Conservation (phyloP, 2,113 vertebrate genomes). For the Cettia cetti region DNA sequence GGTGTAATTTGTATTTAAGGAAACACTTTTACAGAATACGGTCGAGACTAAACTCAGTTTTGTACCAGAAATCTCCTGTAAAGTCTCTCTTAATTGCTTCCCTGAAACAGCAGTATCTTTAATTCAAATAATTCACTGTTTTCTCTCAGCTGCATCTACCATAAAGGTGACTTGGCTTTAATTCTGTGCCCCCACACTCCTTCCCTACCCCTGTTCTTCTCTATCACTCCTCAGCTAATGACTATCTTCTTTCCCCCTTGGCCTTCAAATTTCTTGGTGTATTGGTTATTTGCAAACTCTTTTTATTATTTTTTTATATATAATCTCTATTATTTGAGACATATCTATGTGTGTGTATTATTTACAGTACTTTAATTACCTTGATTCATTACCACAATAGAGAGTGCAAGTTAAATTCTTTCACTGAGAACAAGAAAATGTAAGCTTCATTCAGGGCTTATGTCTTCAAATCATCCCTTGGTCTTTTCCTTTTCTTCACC, state of each 20-base stretch:
- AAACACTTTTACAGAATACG: background rate
- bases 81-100: background rate
- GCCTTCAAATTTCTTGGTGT: background rate
- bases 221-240: background rate
- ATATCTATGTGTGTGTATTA: background rate
- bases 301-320: background rate
- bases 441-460: background rate
- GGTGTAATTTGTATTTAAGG: background rate
- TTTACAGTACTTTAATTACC: background rate
- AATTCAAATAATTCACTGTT: background rate
- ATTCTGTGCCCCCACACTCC: background rate
- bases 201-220: background rate
- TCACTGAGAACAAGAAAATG: background rate
- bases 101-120: background rate
- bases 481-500: background rate
- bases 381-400: background rate
- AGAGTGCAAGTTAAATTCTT: background rate
- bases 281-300: background rate
- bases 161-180: background rate
- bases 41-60: background rate
- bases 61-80: background rate
- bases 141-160: background rate
- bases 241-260: background rate
- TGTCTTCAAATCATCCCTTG: background rate
- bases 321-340: background rate